Conservation (phyloP, 2,113 vertebrate genomes). For the Brevimyrus niger region DNA sequence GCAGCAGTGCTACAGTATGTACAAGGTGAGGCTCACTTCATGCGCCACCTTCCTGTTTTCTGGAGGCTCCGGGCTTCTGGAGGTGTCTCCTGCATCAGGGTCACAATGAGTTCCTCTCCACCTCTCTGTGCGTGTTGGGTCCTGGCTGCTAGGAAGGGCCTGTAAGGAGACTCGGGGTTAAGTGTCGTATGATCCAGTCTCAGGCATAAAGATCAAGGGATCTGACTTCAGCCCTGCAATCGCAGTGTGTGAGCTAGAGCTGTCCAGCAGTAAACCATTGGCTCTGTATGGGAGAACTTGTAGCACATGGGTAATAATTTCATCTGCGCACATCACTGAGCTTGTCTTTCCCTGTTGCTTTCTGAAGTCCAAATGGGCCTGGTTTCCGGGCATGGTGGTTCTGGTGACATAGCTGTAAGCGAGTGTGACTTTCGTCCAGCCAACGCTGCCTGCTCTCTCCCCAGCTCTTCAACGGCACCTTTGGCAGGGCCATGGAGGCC, state of each 20-base stretch:
- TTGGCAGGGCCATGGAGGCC: slow-evolving; percentile 79
- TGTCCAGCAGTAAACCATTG: neutral
- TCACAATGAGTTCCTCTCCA: neutral
- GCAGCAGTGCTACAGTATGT: slow-evolving; percentile 95
- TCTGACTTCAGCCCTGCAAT: neutral
- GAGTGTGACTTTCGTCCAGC: neutral
- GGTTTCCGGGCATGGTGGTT: neutral
- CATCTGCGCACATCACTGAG: neutral
- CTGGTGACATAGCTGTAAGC: neutral
- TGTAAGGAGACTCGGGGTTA: neutral
- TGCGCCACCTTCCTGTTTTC: neutral
- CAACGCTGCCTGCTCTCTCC: neutral
- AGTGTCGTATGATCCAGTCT: neutral
- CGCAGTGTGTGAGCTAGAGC: neutral
- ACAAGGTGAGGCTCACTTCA: slow-evolving; percentile 71
- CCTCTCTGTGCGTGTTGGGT: neutral
- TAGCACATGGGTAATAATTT: neutral
- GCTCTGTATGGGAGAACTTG: neutral
- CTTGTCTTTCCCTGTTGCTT: neutral
- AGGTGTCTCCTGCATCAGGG: neutral
- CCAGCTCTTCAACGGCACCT: slow-evolving; percentile 94
- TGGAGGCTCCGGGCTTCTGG: neutral
- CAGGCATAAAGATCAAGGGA: neutral
- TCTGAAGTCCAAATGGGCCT: neutral
- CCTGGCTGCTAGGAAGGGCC: neutral